Conservation (phyloP, 1,140 invertebrate genomes). For the Latrodectus geometricus region DNA sequence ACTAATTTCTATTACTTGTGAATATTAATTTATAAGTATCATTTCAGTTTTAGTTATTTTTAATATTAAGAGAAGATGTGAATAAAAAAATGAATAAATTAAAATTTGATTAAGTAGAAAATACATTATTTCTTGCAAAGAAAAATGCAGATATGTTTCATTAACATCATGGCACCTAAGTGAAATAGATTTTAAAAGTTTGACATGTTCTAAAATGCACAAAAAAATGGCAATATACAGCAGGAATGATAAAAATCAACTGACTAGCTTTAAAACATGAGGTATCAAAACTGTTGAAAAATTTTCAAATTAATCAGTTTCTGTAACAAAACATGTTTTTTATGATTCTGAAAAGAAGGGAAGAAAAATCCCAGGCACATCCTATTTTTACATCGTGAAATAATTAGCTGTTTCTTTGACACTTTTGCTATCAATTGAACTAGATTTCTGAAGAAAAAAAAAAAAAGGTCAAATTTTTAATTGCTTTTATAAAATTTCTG, state of each 20-base stretch:
- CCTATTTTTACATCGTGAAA: not conserved
- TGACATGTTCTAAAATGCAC: not conserved
- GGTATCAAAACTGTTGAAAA: slow-evolving; percentile 47
- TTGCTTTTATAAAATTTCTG: no score
- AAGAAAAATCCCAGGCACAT: no score
- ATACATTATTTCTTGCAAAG: not conserved
- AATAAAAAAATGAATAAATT: not conserved
- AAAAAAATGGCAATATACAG: slow-evolving; percentile 37
- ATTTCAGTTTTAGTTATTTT: no score
- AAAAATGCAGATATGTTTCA: not conserved
- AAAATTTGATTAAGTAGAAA: not conserved
- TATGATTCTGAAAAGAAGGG: not conserved
- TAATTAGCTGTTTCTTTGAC: not conserved
- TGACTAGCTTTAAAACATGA: slow-evolving; percentile 59
- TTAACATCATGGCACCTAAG: slow-evolving; percentile 21
- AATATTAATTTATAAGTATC: no score
- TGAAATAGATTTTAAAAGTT: not conserved
- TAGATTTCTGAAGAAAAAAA: not conserved
- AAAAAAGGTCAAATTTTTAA: not conserved
- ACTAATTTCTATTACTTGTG: no score
- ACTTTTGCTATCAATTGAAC: not conserved
- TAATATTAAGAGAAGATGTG: not conserved
- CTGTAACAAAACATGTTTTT: not conserved
- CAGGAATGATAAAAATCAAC: slow-evolving; percentile 44
- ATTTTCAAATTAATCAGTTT: not conserved